Conservation (phyloP, 2,888 invertebrate species). For the Steinernema scapterisci region DNA sequence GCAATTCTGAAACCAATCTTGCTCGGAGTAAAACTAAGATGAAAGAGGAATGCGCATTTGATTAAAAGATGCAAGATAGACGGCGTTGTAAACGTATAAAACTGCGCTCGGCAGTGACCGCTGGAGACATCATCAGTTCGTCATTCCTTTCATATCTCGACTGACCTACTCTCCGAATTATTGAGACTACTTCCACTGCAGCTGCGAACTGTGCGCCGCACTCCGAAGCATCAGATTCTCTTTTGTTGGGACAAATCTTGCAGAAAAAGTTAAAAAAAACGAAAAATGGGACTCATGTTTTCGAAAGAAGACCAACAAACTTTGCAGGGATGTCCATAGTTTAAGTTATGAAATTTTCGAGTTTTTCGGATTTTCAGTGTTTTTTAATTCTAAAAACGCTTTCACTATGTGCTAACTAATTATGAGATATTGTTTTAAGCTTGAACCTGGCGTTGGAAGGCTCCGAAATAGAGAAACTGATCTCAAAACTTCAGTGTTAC, state of each 20-base stretch:
- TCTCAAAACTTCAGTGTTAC: no score
- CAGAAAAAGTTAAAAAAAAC: background rate
- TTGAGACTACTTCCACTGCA: background rate
- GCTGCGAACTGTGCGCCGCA: background rate
- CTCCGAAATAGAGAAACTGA: no score
- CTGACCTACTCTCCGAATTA: constrained; percentile 25
- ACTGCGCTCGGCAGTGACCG: constrained; percentile 6
- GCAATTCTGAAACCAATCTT: background rate
- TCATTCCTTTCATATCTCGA: constrained; percentile 28
- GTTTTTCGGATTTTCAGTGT: no score
- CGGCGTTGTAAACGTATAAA: constrained; percentile 13
- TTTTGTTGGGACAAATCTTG: background rate
- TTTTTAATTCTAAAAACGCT: no score
- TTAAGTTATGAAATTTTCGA: no score
- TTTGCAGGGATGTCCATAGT: no score
- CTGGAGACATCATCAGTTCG: background rate
- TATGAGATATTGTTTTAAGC: no score
- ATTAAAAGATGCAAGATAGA: background rate
- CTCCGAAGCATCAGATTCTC: background rate
- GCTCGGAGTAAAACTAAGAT: background rate
- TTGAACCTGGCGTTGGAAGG: no score
- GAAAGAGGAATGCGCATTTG: background rate
- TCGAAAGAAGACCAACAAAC: no score
- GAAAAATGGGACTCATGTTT: no score
- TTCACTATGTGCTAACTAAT: no score